Evolutionary conservation across 2,113 vertebrate genomes (phyloP), one percentile per base, ranked within the genome.

Genomic region (Mastomys coucha): DNA sequence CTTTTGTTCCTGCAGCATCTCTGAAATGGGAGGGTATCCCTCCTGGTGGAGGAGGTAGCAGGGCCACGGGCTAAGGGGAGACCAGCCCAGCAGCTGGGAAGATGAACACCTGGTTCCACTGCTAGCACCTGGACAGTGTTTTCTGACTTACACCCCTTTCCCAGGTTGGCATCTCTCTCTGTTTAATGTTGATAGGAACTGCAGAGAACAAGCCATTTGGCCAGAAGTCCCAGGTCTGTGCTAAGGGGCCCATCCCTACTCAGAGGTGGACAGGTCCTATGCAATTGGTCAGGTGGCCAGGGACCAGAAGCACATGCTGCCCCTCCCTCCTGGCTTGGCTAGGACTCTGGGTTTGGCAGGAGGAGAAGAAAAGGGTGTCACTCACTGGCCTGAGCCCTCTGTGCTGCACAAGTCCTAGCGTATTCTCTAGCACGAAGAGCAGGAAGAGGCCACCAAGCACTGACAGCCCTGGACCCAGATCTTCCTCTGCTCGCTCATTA

Each of bases 401-500:
- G 2, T 2, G 81, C 73, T 58, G 96, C 78, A 98, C 94, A 84
- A 95, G 42, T 53, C 98, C 98, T 73, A 99, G 95, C 1, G 97
- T 49, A 58, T 98, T 98, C 97, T 99, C 99, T 70, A 99, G 76
- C 58, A 98, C 17, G 92, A 99, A 99, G 85, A 99, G 98, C 65
- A 98, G 89, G 97, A 99, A 99, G 93, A 99, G 97, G 1, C 99
- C 99, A 0, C 98, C 99, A 20, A 99, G 98, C 72, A 98, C 98
- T 0, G 98, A 96, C 89, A 99, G 92, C 24, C 99, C 99, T 26
- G 98, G 98, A 58, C 98, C 97, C 84, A 99, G 96, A 10, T 98
- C 98, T 49, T 97, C 96, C 63, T 98, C 96, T 24, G 96, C 92
- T 31, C 42, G 69, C 9, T 95, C 93, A 0, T 56, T 78, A 11